Conservation (phyloP, 2,113 vertebrate genomes). For the Oreochromis tanganicae region DNA sequence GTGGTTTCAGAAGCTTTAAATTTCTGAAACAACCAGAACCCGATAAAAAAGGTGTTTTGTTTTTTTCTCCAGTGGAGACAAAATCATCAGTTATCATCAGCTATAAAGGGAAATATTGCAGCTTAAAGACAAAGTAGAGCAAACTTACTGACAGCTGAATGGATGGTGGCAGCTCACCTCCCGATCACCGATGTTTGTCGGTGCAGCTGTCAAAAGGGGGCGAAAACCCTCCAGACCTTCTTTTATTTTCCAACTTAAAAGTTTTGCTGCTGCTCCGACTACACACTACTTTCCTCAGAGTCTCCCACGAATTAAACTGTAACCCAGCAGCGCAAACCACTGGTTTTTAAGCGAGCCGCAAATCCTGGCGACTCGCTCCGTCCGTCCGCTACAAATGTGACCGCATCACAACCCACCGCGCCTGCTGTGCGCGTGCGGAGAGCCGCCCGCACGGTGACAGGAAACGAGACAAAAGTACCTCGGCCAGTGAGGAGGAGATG, state of each 20-base stretch:
- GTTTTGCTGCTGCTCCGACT: not conserved
- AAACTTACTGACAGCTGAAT: conserved; percentile 29
- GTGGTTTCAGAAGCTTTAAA: not conserved
- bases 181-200: conserved; percentile 21
- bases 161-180: conserved; percentile 56
- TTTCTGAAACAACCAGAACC: not conserved
- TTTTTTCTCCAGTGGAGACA: not conserved
- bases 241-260: not conserved
- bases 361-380: not conserved
- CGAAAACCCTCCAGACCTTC: not conserved
- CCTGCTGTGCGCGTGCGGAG: not conserved
- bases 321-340: not conserved
- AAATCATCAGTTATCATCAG: not conserved
- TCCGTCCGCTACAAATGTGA: not conserved
- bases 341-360: not conserved
- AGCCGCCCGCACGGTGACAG: conserved; percentile 35
- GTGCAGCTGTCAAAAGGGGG: conserved; percentile 42
- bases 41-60: not conserved
- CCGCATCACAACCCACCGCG: not conserved
- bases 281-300: not conserved
- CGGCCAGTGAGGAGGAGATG: not conserved
- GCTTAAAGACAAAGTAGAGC: not conserved
- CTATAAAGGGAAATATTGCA: not conserved
- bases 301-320: not conserved
- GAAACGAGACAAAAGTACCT: conserved; percentile 69